Evolutionary conservation across 2,113 vertebrate species (phyloP), one percentile per base, ranked within the genome.

Genomic region (Brachypteracias leptosomus): DNA sequence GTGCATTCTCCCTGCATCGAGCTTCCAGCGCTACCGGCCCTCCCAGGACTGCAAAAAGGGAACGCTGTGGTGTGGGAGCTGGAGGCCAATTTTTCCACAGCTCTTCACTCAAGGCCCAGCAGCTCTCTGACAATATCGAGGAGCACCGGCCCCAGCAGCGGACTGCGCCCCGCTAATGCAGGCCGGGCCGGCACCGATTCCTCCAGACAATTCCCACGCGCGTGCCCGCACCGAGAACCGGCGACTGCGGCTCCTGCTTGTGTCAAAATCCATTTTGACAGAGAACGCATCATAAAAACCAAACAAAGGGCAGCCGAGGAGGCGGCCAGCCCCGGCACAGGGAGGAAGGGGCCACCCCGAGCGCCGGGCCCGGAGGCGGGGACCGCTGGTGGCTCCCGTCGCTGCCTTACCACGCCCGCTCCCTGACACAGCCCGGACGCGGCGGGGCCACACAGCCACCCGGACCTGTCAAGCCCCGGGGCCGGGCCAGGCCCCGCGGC

Each of bases 231-330:
- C 52, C 46, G 4, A 24, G 55, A 26, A 78, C 13, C 89, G 54
- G 75, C 21, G 13, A 70, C 76, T 78, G 25, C 82, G 58, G 76
- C 19, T 93, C 94, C 94, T 86, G 87, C 80, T 89, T 8, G 10
- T 86, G 89, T 83, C 92, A 92, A 95, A 92, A 88, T 5, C 91
- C 91, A n/a, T 62, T 74, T 33, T 85, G 89, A 95, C 89, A 88
- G 74, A 62, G 86, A 74, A 85, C 31, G 71, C 79, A 82, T 52
- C 79, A 35, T 3, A 21, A 68, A 79, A 46, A 52, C 11, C 88
- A 91, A 91, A 95, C 93, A 95, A 90, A 92, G 85, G 59, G 68
- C 91, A 21, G 76, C 80, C 92, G 80, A 47, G 18, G 88, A 63
- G 82, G 13, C 68, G 67, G 62, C 62, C 85, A 3, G 67, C 55